Conservation (phyloP, 2,888 invertebrate genomes). For the Drosophila conformis region DNA sequence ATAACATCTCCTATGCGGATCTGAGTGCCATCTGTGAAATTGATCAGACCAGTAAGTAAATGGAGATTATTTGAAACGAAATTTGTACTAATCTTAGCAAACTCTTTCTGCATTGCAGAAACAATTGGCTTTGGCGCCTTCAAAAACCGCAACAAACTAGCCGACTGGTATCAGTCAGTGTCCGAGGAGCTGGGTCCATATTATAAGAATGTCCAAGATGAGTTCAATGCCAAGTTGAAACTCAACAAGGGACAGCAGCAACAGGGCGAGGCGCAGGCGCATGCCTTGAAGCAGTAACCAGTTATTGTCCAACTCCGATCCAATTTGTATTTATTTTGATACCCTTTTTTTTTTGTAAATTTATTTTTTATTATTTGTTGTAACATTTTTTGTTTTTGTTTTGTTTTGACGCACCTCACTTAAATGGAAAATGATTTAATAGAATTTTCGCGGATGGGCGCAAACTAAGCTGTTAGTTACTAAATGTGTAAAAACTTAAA, state of each 20-base stretch:
- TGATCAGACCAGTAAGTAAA: constrained; percentile 89
- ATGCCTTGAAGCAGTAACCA: constrained; percentile 77
- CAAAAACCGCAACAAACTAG: constrained; percentile 87
- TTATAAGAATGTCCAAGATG: constrained; percentile 87
- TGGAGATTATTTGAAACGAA: not conserved
- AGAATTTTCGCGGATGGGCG: not conserved
- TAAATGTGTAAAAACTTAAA: constrained; percentile 26
- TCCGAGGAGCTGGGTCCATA: constrained; percentile 87
- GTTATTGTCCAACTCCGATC: not conserved
- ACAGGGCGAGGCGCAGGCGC: constrained; percentile 62
- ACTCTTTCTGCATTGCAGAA: constrained; percentile 84
- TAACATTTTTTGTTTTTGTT: not conserved
- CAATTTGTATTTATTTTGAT: constrained; percentile 28
- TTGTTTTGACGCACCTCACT: constrained; percentile 10
- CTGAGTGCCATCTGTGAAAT: constrained; percentile 91
- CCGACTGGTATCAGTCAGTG: constrained; percentile 89
- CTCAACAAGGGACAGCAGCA: constrained; percentile 56
- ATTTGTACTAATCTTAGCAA: not conserved
- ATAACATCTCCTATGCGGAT: constrained; percentile 90
- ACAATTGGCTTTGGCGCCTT: constrained; percentile 88
- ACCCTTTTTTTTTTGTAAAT: not conserved
- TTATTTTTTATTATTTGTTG: constrained; percentile 12
- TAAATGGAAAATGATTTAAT: constrained; percentile 1
- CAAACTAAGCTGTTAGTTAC: constrained; percentile 23
- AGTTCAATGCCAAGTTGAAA: constrained; percentile 79